Evolutionary conservation across 2,113 vertebrate species (phyloP).

Genomic region (Paradoxurus hermaphroditus): DNA sequence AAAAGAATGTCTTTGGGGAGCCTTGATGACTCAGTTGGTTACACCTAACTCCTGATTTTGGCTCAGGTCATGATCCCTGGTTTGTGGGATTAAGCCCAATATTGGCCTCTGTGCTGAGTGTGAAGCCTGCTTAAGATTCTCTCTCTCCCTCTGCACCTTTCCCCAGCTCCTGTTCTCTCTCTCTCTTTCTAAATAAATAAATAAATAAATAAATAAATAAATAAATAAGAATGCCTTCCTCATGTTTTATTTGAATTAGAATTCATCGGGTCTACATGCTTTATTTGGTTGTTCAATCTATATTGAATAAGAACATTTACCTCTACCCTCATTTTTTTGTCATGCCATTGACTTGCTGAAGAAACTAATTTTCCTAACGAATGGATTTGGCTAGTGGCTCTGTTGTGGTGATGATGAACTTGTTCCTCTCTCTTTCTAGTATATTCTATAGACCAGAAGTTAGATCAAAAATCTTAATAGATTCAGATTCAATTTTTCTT

Average conservation of each 20-base stretch:
- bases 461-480: neutral
- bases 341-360: neutral
- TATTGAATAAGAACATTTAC: slow-evolving; percentile 40
- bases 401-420: neutral
- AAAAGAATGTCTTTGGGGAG: slow-evolving; percentile 1
- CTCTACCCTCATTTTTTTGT: neutral
- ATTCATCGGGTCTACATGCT: neutral
- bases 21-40: too few species aligned
- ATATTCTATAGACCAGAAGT: neutral
- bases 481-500: slow-evolving; percentile 28
- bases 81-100: too few species aligned
- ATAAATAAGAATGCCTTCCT: neutral
- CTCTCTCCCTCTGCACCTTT: too few species aligned
- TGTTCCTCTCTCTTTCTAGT: neutral
- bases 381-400: neutral
- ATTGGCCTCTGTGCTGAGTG: too few species aligned
- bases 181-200: too few species aligned
- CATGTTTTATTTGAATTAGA: slow-evolving; percentile 22
- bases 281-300: slow-evolving; percentile 17
- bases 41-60: too few species aligned
- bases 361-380: neutral
- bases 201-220: too few species aligned
- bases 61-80: too few species aligned
- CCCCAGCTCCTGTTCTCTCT: too few species aligned
- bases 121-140: too few species aligned